A percentile compares a stretch with the other conserved stretches of the same genome.
Evolutionary conservation across 64 coral and sea anemone species (phyloP).

Genomic region (Cladopsammia gracilis): DNA sequence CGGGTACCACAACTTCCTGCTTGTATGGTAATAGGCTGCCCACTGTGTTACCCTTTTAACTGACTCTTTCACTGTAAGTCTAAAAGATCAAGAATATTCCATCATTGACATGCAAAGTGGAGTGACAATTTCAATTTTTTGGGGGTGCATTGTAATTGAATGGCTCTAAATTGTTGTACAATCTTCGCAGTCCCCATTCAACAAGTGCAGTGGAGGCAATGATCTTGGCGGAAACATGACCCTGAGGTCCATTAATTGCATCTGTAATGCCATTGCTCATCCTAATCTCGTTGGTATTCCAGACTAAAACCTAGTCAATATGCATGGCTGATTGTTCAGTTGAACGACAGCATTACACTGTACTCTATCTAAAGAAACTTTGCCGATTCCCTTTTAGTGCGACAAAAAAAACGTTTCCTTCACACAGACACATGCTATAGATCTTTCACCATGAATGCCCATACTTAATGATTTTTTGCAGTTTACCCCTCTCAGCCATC

Average conservation of each 20-base stretch:
- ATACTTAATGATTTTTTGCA: constrained; percentile 4
- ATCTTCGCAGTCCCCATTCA: constrained; percentile 45
- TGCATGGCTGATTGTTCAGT: constrained; percentile 30
- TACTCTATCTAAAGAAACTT: background rate
- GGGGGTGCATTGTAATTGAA: background rate
- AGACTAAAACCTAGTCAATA: constrained; percentile 36
- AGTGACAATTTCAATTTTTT: constrained; percentile 58
- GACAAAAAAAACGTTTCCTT: constrained; percentile 31
- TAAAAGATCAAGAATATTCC: constrained; percentile 45
- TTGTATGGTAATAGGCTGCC: constrained; percentile 55
- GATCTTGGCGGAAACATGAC: constrained; percentile 53
- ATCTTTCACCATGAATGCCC: constrained; percentile 22
- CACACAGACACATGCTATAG: constrained; percentile 57
- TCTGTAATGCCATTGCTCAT: constrained; percentile 12
- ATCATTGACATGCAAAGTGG: constrained; percentile 41
- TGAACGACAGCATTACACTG: constrained; percentile 12
- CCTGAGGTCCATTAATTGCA: constrained; percentile 47
- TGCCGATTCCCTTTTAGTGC: constrained; percentile 40
- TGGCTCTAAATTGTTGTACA: background rate
- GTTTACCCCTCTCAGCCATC: constrained; percentile 57
- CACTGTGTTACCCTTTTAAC: constrained; percentile 20
- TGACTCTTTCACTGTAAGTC: constrained; percentile 23
- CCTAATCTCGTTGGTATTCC: constrained; percentile 27
- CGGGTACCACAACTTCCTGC: constrained; percentile 31
- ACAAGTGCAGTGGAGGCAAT: background rate